A percentile compares a stretch with the other conserved stretches of the same genome.
Conservation (phyloP, 2,797 vertebrate species). For the Manis javanica region DNA sequence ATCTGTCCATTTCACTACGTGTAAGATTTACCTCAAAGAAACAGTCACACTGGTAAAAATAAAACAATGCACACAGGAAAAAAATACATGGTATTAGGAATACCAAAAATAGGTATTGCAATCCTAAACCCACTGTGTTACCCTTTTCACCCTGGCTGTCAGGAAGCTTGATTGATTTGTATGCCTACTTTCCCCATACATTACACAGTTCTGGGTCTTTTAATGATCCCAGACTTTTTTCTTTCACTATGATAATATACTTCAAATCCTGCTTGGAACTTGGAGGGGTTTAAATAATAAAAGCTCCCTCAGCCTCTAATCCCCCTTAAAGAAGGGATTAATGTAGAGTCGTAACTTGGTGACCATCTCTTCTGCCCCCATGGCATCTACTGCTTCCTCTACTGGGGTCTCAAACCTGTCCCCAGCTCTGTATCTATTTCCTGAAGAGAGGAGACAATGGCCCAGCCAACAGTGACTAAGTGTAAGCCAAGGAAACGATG, state of each 20-base stretch:
- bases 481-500: not conserved
- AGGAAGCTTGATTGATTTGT: not conserved
- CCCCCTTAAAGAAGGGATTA: slow-evolving; percentile 60
- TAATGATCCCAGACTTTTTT: slow-evolving; percentile 15
- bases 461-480: not conserved
- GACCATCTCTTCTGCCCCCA: not conserved
- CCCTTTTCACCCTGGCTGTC: not conserved
- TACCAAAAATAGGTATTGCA: not conserved
- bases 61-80: slow-evolving; percentile 41
- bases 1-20: not conserved
- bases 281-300: slow-evolving; percentile 59
- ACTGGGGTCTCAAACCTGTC: not conserved
- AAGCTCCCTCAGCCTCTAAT: slow-evolving; percentile 32
- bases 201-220: slow-evolving; percentile 35
- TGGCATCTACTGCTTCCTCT: not conserved
- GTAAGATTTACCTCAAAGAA: not conserved
- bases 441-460: not conserved
- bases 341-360: slow-evolving; percentile 56
- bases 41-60: not conserved
- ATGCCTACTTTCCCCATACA: not conserved
- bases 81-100: not conserved
- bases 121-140: not conserved
- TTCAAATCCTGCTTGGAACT: slow-evolving; percentile 70
- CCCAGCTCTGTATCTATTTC: not conserved
- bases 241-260: slow-evolving; percentile 63